These are phyloP conservation scores for Esox niger DNA, from an alignment of 2,113 vertebrate genomes.

Conservation along the genomic window DNA sequence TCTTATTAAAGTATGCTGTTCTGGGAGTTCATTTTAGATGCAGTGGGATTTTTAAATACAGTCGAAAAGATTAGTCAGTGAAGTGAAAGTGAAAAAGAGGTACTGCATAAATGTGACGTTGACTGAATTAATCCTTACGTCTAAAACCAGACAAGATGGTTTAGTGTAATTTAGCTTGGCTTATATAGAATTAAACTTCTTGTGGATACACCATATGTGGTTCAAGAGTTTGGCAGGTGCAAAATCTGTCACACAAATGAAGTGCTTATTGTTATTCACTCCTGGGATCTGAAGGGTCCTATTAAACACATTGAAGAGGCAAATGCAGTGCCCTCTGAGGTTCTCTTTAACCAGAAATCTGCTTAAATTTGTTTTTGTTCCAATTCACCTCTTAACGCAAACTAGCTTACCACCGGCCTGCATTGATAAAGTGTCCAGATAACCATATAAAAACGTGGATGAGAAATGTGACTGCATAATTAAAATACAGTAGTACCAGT, in stretches of 20 bases:
- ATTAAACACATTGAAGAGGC: slow-evolving; percentile 56
- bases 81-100: too few relatives aligned
- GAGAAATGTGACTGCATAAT: background rate
- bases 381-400: too few relatives aligned
- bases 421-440: slow-evolving; percentile 27
- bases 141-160: background rate
- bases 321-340: slow-evolving; percentile 38
- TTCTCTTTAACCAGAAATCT: slow-evolving; percentile 45
- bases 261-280: slow-evolving; percentile 48
- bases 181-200: too few relatives aligned
- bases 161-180: background rate
- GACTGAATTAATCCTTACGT: too few relatives aligned
- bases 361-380: slow-evolving; percentile 36
- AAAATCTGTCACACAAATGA: slow-evolving; percentile 47
- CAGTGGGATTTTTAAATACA: too few relatives aligned
- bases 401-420: slow-evolving; percentile 26
- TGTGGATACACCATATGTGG: slow-evolving; percentile 29
- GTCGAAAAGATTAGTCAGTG: too few relatives aligned
- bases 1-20: too few relatives aligned
- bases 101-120: too few relatives aligned
- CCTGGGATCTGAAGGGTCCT: slow-evolving; percentile 55
- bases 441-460: slow-evolving; percentile 18
- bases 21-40: too few relatives aligned
- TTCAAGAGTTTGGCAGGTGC: slow-evolving; percentile 64
- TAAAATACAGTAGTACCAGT: background rate